These are phyloP conservation scores for Platycercus adscitus DNA, from an alignment of 2,113 vertebrate genomes.

Conservation along the genomic window DNA sequence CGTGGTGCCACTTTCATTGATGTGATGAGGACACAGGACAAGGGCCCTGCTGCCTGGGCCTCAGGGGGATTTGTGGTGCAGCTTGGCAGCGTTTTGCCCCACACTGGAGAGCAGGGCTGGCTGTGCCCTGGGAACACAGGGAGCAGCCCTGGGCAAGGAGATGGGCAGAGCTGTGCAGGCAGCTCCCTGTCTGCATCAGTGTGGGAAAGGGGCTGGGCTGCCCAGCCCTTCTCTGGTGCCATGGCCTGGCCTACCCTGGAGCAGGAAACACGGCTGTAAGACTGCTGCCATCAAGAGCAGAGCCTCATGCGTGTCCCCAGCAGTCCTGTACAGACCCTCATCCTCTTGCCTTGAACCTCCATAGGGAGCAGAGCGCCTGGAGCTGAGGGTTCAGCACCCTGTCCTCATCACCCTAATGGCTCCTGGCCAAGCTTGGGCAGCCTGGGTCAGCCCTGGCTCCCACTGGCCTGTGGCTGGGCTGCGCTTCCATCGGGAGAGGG, in stretches of 20 bases:
- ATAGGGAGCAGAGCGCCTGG: neutral
- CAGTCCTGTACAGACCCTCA: rapidly evolving
- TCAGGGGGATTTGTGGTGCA: neutral
- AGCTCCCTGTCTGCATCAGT: neutral
- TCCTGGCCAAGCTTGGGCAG: neutral
- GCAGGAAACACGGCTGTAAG: neutral
- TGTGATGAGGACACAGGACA: rapidly evolving
- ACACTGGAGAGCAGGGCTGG: neutral
- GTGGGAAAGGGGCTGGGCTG: neutral
- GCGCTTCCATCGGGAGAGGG: neutral
- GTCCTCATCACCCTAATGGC: neutral
- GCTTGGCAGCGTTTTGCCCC: neutral
- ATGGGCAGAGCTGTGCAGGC: neutral
- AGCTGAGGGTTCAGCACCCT: neutral
- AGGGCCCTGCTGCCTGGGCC: too few species aligned
- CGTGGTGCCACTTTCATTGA: rapidly evolving
- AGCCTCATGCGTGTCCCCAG: rapidly evolving
- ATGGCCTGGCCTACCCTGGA: neutral
- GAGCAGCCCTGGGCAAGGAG: neutral
- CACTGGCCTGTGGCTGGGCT: neutral
- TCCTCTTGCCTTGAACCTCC: neutral
- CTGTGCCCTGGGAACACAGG: neutral
- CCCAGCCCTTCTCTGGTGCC: neutral
- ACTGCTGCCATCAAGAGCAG: neutral
- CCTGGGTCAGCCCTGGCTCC: neutral